A percentile compares a stretch with the other conserved stretches of the same genome.
These are phyloP conservation scores for Cynopterus sphinx DNA, from an alignment of 2,797 vertebrate genomes.

Conservation along the genomic window DNA sequence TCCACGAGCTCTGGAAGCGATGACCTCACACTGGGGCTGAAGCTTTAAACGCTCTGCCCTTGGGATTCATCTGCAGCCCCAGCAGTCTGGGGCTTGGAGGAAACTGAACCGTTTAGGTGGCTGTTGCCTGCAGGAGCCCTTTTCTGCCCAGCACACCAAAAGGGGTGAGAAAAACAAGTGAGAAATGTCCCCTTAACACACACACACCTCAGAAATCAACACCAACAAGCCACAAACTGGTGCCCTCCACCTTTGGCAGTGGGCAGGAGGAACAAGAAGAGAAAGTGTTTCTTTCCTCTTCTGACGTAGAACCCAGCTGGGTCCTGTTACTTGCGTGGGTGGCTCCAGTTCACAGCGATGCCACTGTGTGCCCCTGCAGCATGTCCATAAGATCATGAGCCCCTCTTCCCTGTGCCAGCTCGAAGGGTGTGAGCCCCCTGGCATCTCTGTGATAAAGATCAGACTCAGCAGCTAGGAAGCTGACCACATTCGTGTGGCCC, in stretches of 20 bases:
- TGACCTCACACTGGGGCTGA: conserved; percentile 43
- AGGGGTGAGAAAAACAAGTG: conserved; percentile 64
- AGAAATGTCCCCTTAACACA: conserved; percentile 67
- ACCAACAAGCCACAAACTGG: conserved; percentile 73
- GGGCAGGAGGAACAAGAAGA: background rate
- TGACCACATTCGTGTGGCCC: conserved; percentile 88
- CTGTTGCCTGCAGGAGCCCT: conserved; percentile 48
- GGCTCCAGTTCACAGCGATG: conserved; percentile 38
- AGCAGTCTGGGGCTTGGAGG: background rate
- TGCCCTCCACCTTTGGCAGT: background rate
- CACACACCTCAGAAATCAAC: conserved; percentile 72
- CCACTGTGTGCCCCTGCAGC: conserved; percentile 63
- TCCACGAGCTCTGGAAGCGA: conserved; percentile 18
- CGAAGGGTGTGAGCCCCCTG: conserved; percentile 88
- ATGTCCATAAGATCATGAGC: conserved; percentile 78
- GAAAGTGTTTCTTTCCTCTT: conserved; percentile 42
- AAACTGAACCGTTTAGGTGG: conserved; percentile 73
- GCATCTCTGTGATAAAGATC: conserved; percentile 88
- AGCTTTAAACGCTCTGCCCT: conserved; percentile 45
- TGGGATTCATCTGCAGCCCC: background rate
- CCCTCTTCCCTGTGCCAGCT: conserved; percentile 85
- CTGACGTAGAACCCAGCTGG: background rate
- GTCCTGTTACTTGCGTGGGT: background rate
- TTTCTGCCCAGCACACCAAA: conserved; percentile 61
- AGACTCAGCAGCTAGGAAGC: conserved; percentile 88